Base-by-base conservation (phyloP, 2,888 invertebrate species). In the Bimastos eiseni region DNA sequence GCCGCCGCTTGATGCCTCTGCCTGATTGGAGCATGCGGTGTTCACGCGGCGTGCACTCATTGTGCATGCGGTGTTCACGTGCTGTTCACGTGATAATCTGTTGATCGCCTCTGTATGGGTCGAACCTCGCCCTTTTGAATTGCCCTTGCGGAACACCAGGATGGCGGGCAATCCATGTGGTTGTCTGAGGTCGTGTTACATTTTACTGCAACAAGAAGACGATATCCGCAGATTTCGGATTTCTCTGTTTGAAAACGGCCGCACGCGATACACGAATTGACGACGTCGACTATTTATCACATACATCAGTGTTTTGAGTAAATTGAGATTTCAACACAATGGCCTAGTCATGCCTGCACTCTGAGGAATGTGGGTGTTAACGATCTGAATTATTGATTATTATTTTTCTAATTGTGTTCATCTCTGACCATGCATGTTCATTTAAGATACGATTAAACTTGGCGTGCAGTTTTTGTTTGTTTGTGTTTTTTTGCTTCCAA, bases 181-280 rank as follows among this genome's bases (percentile, higher is more conserved):
- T n/a, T 30, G 30, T n/a, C 4, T n/a, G n/a, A 70, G 3, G 70
- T 49, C 21, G 49, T 49, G 49, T 19, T 49, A 49, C 70, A 70
- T 70, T 70, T 70, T 70, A n/a, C 70, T 70, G n/a, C 70, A 70
- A n/a, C 70, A 70, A 70, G 70, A 70, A 55, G 55, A 55, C 30
- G 70, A 70, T 70, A n/a, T 70, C 70, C 70, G 70, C 11, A 70
- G 70, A 70, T 70, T 70, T 70, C 30, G n/a, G 70, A 70, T 70
- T 70, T 70, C 70, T 70, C n/a, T n/a, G 70, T 70, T 30, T n/a
- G 70, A 70, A n/a, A 49, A 49, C 19, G n/a, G 70, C 30, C 30
- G 70, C 30, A 70, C 2, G 11, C 70, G 70, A 70, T 70, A 70
- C 8, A 30, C 30, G n/a, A n/a, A n/a, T 70, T 70, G 70, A 70